Evolutionary conservation across 2,113 vertebrate species (phyloP).

Genomic region (Girardinichthys multiradiatus): DNA sequence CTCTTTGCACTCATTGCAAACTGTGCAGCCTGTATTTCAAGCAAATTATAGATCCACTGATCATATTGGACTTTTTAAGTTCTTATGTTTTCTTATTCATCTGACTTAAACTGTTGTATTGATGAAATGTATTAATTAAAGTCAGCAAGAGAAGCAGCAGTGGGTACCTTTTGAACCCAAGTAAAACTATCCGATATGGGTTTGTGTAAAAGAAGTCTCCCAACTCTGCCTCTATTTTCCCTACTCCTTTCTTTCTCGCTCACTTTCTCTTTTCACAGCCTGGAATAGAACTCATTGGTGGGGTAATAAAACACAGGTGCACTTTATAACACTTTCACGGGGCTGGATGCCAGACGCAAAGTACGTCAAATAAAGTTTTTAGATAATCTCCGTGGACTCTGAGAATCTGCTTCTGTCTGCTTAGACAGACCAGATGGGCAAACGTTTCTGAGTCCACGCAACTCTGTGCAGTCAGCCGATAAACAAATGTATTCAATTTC

Average conservation of each 20-base stretch:
- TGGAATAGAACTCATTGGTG: slow-evolving; percentile 48
- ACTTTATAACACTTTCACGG: slow-evolving; percentile 39
- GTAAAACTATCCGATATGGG: too few species aligned
- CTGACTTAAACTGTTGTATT: neutral
- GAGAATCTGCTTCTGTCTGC: slow-evolving; percentile 48
- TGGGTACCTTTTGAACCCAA: neutral
- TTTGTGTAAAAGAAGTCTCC: neutral
- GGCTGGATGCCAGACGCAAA: slow-evolving; percentile 45
- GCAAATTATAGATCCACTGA: neutral
- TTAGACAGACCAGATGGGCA: slow-evolving; percentile 29
- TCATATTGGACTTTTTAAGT: neutral
- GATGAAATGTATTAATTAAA: neutral
- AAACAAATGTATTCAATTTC: neutral
- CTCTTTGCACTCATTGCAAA: neutral
- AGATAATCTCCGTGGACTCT: slow-evolving; percentile 42
- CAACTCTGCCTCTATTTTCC: neutral
- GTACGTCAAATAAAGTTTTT: slow-evolving; percentile 22
- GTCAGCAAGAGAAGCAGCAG: neutral
- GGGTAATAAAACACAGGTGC: slow-evolving; percentile 76
- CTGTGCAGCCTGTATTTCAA: neutral
- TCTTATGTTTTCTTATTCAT: neutral
- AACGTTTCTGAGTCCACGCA: slow-evolving; percentile 11
- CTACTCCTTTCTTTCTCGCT: slow-evolving; percentile 6
- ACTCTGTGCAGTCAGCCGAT: neutral
- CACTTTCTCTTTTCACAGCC: slow-evolving; percentile 25